Evolutionary conservation across 1,140 invertebrate genomes (phyloP).

Genomic region (Drosophila tani): DNA sequence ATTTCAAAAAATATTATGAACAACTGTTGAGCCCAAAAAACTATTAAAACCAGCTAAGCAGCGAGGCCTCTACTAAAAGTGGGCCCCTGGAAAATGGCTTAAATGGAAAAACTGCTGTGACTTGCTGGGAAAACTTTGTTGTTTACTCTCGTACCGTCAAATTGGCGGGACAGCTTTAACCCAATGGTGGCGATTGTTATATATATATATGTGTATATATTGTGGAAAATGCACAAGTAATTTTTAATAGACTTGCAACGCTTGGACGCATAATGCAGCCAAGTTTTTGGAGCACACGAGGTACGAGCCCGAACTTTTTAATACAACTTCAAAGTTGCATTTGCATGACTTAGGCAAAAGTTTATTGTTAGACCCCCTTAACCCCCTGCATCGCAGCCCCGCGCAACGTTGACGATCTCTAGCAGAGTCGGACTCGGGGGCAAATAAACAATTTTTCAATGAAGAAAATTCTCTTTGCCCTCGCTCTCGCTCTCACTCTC

Average conservation of each 20-base stretch:
- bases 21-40: conserved; percentile 22
- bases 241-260: conserved; percentile 77
- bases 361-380: conserved; percentile 53
- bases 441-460: conserved; percentile 83
- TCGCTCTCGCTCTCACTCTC: too few species aligned
- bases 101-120: conserved; percentile 18
- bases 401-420: conserved; percentile 52
- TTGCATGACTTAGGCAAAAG: conserved; percentile 73
- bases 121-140: conserved; percentile 23
- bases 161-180: conserved; percentile 41
- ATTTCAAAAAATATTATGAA: not conserved
- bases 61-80: conserved; percentile 17
- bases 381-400: not conserved
- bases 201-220: conserved; percentile 5
- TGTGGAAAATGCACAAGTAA: conserved; percentile 51
- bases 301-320: conserved; percentile 55
- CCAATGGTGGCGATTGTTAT: conserved; percentile 33
- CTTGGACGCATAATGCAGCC: conserved; percentile 61
- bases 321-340: conserved; percentile 77
- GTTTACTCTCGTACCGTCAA: conserved; percentile 31
- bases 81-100: conserved; percentile 11
- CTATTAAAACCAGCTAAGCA: conserved; percentile 18
- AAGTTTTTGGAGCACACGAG: conserved; percentile 56
- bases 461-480: conserved; percentile 53
- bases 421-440: conserved; percentile 54